These are phyloP conservation scores for Butorides virescens DNA, from an alignment of 2,113 vertebrate species.

Conservation along the genomic window DNA sequence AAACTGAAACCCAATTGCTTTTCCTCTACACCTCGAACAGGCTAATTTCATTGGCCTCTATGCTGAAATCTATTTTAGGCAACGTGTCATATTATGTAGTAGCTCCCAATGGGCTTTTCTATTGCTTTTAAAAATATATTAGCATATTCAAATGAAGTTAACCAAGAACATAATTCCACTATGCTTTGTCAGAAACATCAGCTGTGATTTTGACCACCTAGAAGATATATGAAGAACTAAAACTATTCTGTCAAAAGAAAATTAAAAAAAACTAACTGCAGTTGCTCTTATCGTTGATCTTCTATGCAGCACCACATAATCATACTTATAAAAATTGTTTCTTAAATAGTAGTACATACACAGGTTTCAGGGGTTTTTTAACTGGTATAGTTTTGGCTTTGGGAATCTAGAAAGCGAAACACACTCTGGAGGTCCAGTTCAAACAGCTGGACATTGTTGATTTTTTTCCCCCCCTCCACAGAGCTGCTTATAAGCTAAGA, in stretches of 20 bases:
- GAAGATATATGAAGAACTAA: background rate
- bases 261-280: background rate
- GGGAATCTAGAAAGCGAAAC: background rate
- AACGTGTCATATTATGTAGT: background rate
- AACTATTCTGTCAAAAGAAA: background rate
- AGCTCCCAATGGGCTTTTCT: background rate
- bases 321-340: background rate
- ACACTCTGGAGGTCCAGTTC: background rate
- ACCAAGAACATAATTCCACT: background rate
- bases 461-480: too few relatives aligned
- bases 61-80: background rate
- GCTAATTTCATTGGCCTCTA: background rate
- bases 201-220: background rate
- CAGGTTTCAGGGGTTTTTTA: background rate
- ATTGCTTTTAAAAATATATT: background rate
- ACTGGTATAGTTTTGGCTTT: background rate
- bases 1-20: background rate
- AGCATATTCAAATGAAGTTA: background rate
- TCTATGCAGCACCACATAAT: background rate
- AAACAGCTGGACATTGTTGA: background rate
- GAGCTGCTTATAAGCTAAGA: background rate
- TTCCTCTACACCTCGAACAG: background rate
- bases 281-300: background rate
- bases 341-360: background rate
- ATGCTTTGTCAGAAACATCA: background rate